Percentiles rank a stretch among this genome's conserved stretches.
These are phyloP conservation scores for Helostoma temminkii DNA, from an alignment of 2,797 vertebrate species.

Conservation along the genomic window DNA sequence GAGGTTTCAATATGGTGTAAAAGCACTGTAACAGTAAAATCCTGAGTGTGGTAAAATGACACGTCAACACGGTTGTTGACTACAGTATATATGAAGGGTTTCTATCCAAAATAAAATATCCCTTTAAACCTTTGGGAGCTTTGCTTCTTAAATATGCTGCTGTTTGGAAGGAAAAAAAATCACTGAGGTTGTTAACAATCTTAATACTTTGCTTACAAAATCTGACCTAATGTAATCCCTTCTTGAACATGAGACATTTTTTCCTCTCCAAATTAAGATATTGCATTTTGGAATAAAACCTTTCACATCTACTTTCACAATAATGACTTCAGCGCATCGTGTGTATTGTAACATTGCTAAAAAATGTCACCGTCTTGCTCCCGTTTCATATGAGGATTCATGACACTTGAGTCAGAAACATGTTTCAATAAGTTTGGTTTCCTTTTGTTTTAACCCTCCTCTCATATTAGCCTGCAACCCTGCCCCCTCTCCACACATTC, in stretches of 20 bases:
- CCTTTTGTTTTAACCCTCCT: slow-evolving; percentile 42
- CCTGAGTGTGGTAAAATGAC: slow-evolving; percentile 78
- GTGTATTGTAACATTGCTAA: slow-evolving; percentile 55
- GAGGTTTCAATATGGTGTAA: slow-evolving; percentile 79
- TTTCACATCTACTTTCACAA: slow-evolving; percentile 56
- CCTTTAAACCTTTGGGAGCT: slow-evolving; percentile 33
- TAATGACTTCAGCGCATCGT: slow-evolving; percentile 69
- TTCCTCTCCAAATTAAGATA: slow-evolving; percentile 25
- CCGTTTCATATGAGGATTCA: slow-evolving; percentile 56
- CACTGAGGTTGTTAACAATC: slow-evolving; percentile 16
- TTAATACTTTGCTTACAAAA: slow-evolving; percentile 13
- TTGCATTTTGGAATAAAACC: slow-evolving; percentile 63
- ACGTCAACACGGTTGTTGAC: slow-evolving; percentile 61
- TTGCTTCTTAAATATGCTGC: slow-evolving; percentile 29
- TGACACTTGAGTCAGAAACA: slow-evolving; percentile 61
- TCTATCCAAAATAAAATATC: slow-evolving; percentile 63
- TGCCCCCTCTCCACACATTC: slow-evolving; percentile 26
- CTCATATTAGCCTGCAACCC: slow-evolving; percentile 41
- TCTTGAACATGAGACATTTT: not conserved
- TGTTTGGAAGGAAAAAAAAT: slow-evolving; percentile 29
- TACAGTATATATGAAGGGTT: slow-evolving; percentile 52
- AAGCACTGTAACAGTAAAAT: slow-evolving; percentile 74
- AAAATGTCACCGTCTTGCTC: slow-evolving; percentile 61
- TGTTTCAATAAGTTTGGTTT: slow-evolving; percentile 67
- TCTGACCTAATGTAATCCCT: not conserved